Evolutionary conservation across 2,888 invertebrate species (phyloP), one percentile per base, ranked within the genome.

Genomic region (Campopleginae sp.): DNA sequence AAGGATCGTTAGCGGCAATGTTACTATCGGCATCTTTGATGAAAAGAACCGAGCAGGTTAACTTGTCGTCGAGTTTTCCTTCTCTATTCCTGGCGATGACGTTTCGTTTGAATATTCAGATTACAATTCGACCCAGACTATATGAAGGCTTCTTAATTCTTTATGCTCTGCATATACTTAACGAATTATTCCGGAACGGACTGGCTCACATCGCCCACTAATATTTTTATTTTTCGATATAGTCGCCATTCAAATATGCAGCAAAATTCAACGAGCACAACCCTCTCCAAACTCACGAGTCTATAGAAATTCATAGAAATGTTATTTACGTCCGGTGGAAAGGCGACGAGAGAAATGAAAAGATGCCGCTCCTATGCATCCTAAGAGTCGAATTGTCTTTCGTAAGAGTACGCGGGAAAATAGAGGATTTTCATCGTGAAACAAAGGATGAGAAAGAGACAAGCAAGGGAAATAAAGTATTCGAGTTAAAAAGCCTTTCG

Each of bases 351-450:
- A 74, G 80, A 27, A 46, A 79, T 44, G 66, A 54, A 66, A 66
- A 74, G 80, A 54, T 19, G 42, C 54, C 44, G 5, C 65, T n/a
- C n/a, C n/a, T 7, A 42, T 19, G 44, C 44, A 33, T 61, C n/a
- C 42, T 46, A 75, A 58, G 68, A 80, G 44, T 46, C 19, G 46
- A 68, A 66, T 68, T 68, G 75, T 74, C 68, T 75, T 27, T 61
- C n/a, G 27, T 8, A 14, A 58, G 58, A 58, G 58, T 14, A 58
- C 4, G 58, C 4, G 58, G 27, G 65, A 42, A 58, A 81, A 68
- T 58, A 23, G 68, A 63, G 48, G 74, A 85, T 71, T 77, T 68
- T 82, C 63, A 66, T 83, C 77, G 66, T 54, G 63, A 46, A 54
- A 46, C 54, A 48, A 42, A 48, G 72, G 58, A 44, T 27, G 66